A percentile compares a stretch with the other conserved stretches of the same genome.
Evolutionary conservation across 2,113 vertebrate genomes (phyloP).

Genomic region (Cynopterus brachyotis): DNA sequence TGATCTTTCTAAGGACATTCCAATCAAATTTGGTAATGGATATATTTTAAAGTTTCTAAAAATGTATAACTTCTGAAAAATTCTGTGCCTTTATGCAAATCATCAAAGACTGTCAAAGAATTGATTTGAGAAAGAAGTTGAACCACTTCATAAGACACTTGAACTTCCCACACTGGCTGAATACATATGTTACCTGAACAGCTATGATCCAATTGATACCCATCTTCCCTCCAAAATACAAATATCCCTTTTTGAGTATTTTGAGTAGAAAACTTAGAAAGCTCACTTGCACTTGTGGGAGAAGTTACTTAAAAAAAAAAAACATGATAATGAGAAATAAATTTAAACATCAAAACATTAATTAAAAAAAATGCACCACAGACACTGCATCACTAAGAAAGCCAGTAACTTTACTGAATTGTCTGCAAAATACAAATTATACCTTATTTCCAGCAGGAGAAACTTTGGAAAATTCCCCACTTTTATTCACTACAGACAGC

Average conservation of each 20-base stretch:
- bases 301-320: constrained; percentile 48
- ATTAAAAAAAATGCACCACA: constrained; percentile 90
- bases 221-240: background rate
- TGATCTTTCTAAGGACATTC: background rate
- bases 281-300: constrained; percentile 34
- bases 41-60: background rate
- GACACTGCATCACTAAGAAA: constrained; percentile 97
- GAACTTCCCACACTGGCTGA: background rate
- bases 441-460: constrained; percentile 97
- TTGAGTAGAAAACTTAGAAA: constrained; percentile 35
- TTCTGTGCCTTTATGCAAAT: background rate
- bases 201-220: background rate
- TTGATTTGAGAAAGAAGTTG: background rate
- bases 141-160: background rate
- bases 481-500: constrained; percentile 97
- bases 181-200: background rate
- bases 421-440: constrained; percentile 99
- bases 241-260: background rate
- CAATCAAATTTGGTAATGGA: background rate
- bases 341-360: constrained; percentile 62
- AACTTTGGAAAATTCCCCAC: constrained; percentile 92
- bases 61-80: background rate
- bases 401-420: constrained; percentile 99
- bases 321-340: constrained; percentile 34
- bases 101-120: background rate